Percentiles rank a stretch among this genome's conserved stretches.
Evolutionary conservation across 23 tunicate genomes (phyloP).

Genomic region (Clavelina lepadiformis): DNA sequence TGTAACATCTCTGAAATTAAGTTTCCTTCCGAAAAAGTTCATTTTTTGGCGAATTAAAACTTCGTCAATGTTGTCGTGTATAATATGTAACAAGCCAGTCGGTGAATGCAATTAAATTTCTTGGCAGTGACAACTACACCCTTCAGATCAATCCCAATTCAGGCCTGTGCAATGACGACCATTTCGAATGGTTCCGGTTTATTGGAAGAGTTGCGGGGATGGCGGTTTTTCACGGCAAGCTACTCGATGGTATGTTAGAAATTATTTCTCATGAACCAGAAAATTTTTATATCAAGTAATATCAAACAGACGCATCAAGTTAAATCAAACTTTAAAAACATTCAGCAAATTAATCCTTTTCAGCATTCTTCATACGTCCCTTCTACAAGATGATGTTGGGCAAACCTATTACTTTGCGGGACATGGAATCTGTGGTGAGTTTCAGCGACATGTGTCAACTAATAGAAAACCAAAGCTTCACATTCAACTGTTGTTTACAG

Average conservation of each 20-base stretch:
- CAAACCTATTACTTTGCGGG: conserved; percentile 88
- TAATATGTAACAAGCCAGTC: no score
- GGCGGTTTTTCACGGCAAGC: conserved; percentile 97
- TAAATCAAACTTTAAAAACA: no score
- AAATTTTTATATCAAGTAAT: no score
- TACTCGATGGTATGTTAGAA: conserved; percentile 94
- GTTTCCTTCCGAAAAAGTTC: no score
- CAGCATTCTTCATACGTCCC: conserved; percentile 97
- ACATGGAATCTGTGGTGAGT: conserved; percentile 97
- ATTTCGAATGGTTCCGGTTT: conserved; percentile 79
- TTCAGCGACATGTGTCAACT: background rate
- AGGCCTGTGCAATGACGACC: conserved; percentile 86
- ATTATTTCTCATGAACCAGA: no score
- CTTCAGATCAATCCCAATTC: conserved; percentile 97
- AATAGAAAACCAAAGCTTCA: background rate
- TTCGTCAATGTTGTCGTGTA: no score
- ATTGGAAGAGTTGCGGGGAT: conserved; percentile 99
- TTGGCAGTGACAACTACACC: conserved; percentile 85
- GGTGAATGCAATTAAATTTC: background rate
- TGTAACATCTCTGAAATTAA: no score
- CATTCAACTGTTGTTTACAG: conserved; percentile 20
- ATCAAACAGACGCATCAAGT: no score
- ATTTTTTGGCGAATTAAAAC: no score
- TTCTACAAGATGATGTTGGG: conserved; percentile 99
- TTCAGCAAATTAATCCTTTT: conserved; percentile 22